Evolutionary conservation across 2,888 invertebrate genomes (phyloP), one percentile per base, ranked within the genome.

Genomic region (Drosophila yooni): DNA sequence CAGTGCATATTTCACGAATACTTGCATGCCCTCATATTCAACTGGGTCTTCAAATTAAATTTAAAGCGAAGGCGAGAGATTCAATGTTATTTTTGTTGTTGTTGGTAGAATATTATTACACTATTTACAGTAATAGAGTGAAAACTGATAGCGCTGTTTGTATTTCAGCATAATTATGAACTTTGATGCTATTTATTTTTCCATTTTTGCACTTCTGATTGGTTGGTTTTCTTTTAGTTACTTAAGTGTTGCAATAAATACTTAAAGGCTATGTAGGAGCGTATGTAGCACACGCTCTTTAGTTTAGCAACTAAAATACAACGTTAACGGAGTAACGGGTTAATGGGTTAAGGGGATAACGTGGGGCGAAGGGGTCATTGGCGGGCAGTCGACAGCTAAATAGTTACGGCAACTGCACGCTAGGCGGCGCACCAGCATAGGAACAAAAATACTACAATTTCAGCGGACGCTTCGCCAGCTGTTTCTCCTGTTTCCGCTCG

Each of bases 401-500:
- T 56, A 46, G 63, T 58, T 48, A 43, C 70, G 62, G 66, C 70
- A 53, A 70, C 74, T 63, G 75, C 63, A 66, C 76, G 88, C 82
- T 79, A 85, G 66, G 83, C 83, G 36, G 54, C 60, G 68, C 25
- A 46, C 79, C 75, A 80, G 76, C 66, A 67, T 79, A 85, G 90
- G 72, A 88, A 83, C 81, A 88, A 76, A 80, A 80, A 89, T 91
- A 91, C 91, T 92, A 92, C 90, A 91, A 87, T 76, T 92, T 92
- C 5, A 91, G 79, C 71, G 91, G 89, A 54, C 91, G 92, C 66
- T 92, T 92, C 5, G 85, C 81, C 68, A 85, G 88, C 50, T 76
- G 87, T 43, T 92, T 92, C 70, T 91, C 92, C 76, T 81, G 77
- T 73, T 93, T 93, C 33, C 92, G 92, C 89, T 97, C 97, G 91